Evolutionary conservation across 2,888 invertebrate species (phyloP).

Genomic region (Leucozona laternaria): DNA sequence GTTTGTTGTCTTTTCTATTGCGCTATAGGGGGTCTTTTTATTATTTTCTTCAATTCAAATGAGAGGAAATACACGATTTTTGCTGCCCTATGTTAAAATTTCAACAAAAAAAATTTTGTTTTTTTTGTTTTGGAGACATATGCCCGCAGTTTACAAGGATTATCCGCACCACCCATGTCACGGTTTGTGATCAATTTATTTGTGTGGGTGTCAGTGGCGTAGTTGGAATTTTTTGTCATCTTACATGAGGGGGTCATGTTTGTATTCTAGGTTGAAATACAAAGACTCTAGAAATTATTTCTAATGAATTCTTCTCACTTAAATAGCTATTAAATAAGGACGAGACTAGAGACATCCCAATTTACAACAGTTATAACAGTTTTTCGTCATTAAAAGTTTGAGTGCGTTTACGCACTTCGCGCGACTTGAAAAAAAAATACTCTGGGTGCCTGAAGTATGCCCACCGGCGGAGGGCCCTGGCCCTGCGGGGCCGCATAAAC

Average conservation of each 20-base stretch:
- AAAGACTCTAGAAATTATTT: too few species aligned
- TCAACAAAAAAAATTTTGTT: conserved; percentile 12
- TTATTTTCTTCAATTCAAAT: conserved; percentile 56
- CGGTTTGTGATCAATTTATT: conserved; percentile 2
- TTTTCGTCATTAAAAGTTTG: too few species aligned
- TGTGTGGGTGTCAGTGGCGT: not conserved
- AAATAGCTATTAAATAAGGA: too few species aligned
- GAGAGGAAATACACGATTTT: conserved; percentile 28
- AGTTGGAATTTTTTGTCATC: not conserved
- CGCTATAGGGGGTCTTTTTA: conserved; percentile 32
- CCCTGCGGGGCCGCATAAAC: too few species aligned
- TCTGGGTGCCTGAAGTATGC: too few species aligned
- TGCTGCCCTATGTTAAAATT: conserved; percentile 26
- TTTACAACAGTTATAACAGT: too few species aligned
- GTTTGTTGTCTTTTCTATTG: conserved; percentile 43
- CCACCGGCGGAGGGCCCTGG: too few species aligned
- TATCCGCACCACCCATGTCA: not conserved
- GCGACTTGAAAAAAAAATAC: too few species aligned
- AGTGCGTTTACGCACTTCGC: too few species aligned
- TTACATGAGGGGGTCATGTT: not conserved
- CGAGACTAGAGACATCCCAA: too few species aligned
- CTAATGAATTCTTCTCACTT: too few species aligned
- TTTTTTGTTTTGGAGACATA: conserved; percentile 1
- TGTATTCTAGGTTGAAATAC: too few species aligned
- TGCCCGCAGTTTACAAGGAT: conserved; percentile 29